These are phyloP conservation scores for Clarias batrachus DNA, from an alignment of 2,113 vertebrate genomes.

Conservation along the genomic window DNA sequence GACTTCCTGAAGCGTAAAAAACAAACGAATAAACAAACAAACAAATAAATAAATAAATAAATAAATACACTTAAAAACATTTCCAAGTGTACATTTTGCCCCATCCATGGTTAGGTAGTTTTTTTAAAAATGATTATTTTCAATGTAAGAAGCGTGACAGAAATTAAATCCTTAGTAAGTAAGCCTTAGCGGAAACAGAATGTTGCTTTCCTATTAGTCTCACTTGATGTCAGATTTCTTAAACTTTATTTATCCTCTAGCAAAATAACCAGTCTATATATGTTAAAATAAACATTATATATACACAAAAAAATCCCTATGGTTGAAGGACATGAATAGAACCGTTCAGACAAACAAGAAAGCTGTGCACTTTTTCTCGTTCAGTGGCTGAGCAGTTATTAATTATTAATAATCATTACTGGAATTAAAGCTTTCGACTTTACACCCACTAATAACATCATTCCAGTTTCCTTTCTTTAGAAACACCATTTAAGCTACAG, in stretches of 20 bases:
- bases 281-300: too few relatives aligned
- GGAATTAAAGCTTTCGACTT: neutral
- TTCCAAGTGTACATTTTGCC: neutral
- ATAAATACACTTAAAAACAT: neutral
- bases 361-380: neutral
- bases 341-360: neutral
- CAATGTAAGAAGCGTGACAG: neutral
- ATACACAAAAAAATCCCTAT: neutral
- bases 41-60: constrained; percentile 31
- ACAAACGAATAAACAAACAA: constrained; percentile 25
- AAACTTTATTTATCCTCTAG: neutral
- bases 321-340: neutral
- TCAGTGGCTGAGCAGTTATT: neutral
- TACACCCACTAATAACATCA: neutral
- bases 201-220: neutral
- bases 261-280: neutral
- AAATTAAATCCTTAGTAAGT: neutral
- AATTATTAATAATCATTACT: neutral
- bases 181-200: neutral
- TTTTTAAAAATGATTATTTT: neutral
- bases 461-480: neutral
- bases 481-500: neutral
- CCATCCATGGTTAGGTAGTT: neutral
- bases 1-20: constrained; percentile 81
- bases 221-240: neutral